A percentile compares a stretch with the other conserved stretches of the same genome.
phyloP scores from a whole-genome alignment of 2,888 invertebrate species.

The Volucella inanis region DNA sequence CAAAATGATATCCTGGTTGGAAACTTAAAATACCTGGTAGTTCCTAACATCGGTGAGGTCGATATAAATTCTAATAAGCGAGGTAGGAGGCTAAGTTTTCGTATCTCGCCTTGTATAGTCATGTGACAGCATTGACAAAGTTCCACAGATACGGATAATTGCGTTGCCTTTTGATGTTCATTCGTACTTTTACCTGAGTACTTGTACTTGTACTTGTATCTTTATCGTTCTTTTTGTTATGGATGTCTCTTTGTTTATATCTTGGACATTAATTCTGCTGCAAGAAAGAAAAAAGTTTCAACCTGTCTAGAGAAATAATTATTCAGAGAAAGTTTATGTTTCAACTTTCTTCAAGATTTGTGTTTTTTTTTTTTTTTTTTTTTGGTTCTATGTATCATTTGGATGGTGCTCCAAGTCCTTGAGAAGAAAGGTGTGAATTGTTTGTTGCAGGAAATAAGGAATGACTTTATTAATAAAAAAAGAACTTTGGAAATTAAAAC shows the following conservation, averaged over 20 bases:
- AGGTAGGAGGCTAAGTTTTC: neutral
- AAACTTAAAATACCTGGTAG: neutral
- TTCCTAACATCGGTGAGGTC: neutral
- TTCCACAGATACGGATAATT: slow-evolving; percentile 50
- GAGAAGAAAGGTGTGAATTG: slow-evolving; percentile 38
- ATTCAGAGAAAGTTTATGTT: slow-evolving; percentile 17
- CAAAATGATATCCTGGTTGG: neutral
- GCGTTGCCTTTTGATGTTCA: slow-evolving; percentile 48
- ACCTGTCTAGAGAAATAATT: slow-evolving; percentile 25
- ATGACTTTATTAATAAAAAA: slow-evolving; percentile 35
- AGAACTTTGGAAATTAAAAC: slow-evolving; percentile 46
- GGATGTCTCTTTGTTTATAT: slow-evolving; percentile 48
- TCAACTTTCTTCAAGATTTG: neutral
- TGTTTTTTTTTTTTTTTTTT: neutral
- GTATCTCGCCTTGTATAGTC: neutral
- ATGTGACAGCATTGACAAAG: slow-evolving; percentile 30
- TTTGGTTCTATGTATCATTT: neutral
- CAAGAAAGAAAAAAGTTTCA: slow-evolving; percentile 24
- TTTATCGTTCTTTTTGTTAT: slow-evolving; percentile 35
- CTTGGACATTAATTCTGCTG: slow-evolving; percentile 18
- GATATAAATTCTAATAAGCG: neutral
- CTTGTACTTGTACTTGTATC: slow-evolving; percentile 13
- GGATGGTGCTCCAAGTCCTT: slow-evolving; percentile 11
- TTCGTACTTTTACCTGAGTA: slow-evolving; percentile 13
- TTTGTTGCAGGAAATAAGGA: slow-evolving; percentile 32